These are phyloP conservation scores for Vollenhovia emeryi DNA, from an alignment of 1,140 invertebrate species.

Conservation along the genomic window DNA sequence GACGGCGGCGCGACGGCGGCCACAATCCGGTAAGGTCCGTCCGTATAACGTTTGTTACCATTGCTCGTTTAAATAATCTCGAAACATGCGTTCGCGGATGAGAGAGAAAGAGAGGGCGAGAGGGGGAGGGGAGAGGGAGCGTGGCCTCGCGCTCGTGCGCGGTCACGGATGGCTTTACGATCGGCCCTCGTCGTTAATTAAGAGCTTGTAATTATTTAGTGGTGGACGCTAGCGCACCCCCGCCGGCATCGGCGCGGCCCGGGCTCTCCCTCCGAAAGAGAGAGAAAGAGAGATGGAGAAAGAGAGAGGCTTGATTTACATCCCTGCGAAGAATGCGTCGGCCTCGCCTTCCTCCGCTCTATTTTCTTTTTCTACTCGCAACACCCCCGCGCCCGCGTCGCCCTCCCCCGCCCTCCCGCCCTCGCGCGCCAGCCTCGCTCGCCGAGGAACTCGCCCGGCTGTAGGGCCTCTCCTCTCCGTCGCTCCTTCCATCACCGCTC, in stretches of 20 bases:
- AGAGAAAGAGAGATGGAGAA: too few species aligned
- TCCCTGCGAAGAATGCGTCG: slow-evolving; percentile 77
- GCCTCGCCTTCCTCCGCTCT: slow-evolving; percentile 64
- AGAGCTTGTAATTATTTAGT: slow-evolving; percentile 85
- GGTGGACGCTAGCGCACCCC: slow-evolving; percentile 83
- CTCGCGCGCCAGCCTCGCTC: background rate
- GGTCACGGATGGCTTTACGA: slow-evolving; percentile 83
- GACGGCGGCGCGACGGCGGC: slow-evolving; percentile 42
- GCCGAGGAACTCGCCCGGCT: too few species aligned
- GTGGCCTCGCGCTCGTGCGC: slow-evolving; percentile 25
- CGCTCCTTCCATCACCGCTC: background rate
- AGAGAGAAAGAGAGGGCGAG: slow-evolving; percentile 3
- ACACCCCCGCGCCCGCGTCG: slow-evolving; percentile 31
- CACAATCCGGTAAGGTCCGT: slow-evolving; percentile 67
- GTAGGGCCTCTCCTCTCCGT: too few species aligned
- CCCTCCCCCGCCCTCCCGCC: background rate
- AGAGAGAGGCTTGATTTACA: slow-evolving; percentile 80
- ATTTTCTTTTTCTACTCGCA: slow-evolving; percentile 68
- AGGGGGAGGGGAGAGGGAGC: background rate
- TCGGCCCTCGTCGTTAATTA: slow-evolving; percentile 84
- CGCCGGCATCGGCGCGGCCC: slow-evolving; percentile 80
- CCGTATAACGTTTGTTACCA: slow-evolving; percentile 76
- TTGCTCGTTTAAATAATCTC: slow-evolving; percentile 83
- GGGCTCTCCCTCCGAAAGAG: slow-evolving; percentile 68
- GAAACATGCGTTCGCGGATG: slow-evolving; percentile 81